phyloP scores from a whole-genome alignment of 2,113 vertebrate species.

The Dendrocopos noguchii region DNA sequence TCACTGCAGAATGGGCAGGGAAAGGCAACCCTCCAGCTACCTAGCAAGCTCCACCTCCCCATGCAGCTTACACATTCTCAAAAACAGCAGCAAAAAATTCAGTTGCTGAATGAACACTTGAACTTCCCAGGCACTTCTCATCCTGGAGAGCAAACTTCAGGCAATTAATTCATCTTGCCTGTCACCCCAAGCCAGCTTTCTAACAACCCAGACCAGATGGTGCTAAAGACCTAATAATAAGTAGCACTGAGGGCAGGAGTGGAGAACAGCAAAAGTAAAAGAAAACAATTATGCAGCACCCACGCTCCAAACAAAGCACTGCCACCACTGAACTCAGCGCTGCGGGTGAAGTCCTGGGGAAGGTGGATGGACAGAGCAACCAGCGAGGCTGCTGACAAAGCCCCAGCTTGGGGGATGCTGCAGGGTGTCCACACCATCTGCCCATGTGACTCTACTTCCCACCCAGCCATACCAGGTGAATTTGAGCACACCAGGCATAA shows the following conservation, averaged over 20 bases:
- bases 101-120: background rate
- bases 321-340: background rate
- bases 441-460: background rate
- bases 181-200: background rate
- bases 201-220: background rate
- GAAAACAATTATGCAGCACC: background rate
- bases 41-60: background rate
- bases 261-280: background rate
- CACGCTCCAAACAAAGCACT: background rate
- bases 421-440: background rate
- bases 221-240: background rate
- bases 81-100: background rate
- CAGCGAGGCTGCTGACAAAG: background rate
- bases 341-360: background rate
- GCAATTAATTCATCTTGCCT: background rate
- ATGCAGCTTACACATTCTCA: background rate
- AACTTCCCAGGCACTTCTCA: background rate
- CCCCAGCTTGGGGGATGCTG: background rate
- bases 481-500: background rate
- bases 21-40: constrained; percentile 26
- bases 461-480: background rate
- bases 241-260: background rate
- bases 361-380: background rate
- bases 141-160: background rate
- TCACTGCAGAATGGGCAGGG: background rate